Base-by-base conservation (phyloP, 2,797 vertebrate species). In the Halcyon badia region DNA sequence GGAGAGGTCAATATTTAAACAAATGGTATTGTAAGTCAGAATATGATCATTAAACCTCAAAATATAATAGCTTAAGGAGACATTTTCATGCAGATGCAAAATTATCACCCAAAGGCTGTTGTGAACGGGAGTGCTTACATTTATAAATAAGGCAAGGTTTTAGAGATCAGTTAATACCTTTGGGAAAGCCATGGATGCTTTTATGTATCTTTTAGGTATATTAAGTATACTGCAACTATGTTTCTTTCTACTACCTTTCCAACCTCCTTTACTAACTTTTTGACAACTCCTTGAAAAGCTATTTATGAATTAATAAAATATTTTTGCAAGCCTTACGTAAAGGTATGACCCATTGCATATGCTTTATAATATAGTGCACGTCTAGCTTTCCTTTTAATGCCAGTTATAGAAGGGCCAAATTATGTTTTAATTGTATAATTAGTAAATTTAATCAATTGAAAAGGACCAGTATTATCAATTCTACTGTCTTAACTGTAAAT, bases 81-180 rank as follows among this genome's bases (percentile, higher is more conserved):
- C 10, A 58, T 66, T 66, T 87, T 9, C 37, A 72, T 25, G 62
- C 22, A 44, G 48, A 35, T 73, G 51, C 78, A 68, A 75, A 89
- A 91, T 68, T 51, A 79, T 41, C 51, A 83, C 46, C 54, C n/a
- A 75, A 70, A 70, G 66, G 65, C 44, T 51, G 20, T 21, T 75
- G 57, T 83, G 89, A 94, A 94, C 3, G 54, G 65, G 41, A 28
- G 65, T 54, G 61, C 17, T 87, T 82, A 92, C 2, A 5, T 54
- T 75, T 94, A 84, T 76, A 82, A 84, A 82, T 71, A 91, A 89
- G 41, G 49, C 12, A 84, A 72, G n/a, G 8, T 37, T 92, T 82
- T 49, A 49, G 28, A 91, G 65, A 83, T 37, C 72, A 88, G 13
- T 80, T 83, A 80, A 54, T 33, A n/a, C 30, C 20, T 73, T 70